These are phyloP conservation scores for Urocynchramus pylzowi DNA, from an alignment of 2,113 vertebrate genomes.

Conservation along the genomic window DNA sequence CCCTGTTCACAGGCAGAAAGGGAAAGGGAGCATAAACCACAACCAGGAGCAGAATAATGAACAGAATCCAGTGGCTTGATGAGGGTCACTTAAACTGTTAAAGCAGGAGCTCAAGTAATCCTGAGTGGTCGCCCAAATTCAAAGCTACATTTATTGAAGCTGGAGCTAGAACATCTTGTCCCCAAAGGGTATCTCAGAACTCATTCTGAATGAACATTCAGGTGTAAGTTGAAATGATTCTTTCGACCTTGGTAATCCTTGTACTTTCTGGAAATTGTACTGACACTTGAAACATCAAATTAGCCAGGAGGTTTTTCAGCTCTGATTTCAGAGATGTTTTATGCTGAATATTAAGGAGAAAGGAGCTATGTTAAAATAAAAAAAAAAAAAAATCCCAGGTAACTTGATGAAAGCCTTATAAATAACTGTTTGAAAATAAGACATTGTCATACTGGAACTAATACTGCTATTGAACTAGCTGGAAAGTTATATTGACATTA, in stretches of 20 bases:
- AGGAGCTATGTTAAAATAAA: not conserved
- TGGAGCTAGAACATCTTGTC: not conserved
- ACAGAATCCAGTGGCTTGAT: fast-evolving
- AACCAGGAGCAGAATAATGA: not conserved
- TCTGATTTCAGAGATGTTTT: conserved; percentile 1
- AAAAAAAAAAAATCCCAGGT: not conserved
- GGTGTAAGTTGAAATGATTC: not conserved
- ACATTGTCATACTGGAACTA: not conserved
- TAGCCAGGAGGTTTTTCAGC: not conserved
- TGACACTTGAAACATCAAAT: not conserved
- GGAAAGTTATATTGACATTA: not conserved
- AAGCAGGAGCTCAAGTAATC: not conserved
- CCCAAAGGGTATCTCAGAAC: not conserved
- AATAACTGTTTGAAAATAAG: conserved; percentile 12
- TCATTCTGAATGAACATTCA: not conserved
- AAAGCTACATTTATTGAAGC: not conserved
- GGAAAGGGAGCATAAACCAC: not conserved
- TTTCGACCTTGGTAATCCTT: not conserved
- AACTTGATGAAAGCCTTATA: conserved; percentile 8
- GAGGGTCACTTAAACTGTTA: not conserved
- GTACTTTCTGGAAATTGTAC: not conserved
- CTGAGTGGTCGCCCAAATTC: not conserved
- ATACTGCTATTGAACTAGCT: not conserved
- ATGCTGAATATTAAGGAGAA: not conserved
- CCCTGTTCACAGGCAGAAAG: not conserved